Evolutionary conservation across 1,140 invertebrate species (phyloP), one percentile per base, ranked within the genome.

Genomic region (Cydia pomonella): DNA sequence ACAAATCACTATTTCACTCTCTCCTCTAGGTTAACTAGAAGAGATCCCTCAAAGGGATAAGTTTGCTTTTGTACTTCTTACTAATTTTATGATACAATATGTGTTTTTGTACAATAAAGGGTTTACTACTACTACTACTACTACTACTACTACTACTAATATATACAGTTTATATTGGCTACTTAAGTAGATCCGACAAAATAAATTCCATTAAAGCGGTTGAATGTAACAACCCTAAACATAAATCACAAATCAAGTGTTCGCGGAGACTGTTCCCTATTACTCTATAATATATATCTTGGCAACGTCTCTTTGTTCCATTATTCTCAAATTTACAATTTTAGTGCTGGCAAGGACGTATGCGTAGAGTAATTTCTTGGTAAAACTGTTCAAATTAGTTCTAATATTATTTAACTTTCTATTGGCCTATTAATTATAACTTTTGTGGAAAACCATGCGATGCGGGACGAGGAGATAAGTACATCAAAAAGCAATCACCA

Each of bases 221-320:
- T 59, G 59, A 59, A 71, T 73, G 72, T 75, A 72, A 74, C 71
- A 59, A 33, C 53, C 64, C 62, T 47, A 63, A 50, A 53, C 62
- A 79, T 79, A 79, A 79, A 79, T 79, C 77, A 79, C 33, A 73
- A 76, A 74, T 76, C 75, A 72, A 73, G 64, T 74, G 71, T 74
- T 74, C 69, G 64, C 53, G 64, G 13, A 72, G 73, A 76, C 72
- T 50, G 64, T 41, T 38, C 75, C 71, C 74, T 78, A 78, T 75
- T 75, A 73, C 66, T 71, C 18, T 73, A 62, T 53, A 73, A 47
- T 71, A 78, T 69, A 71, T 78, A 62, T 72, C 71, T 78, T 78
- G 77, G 77, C 77, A 78, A 23, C 59, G 53, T 53, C 74, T 63
- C 64, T 16, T 62, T 29, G 44, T 53, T 53, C 27, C 73, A 53